Base-by-base conservation (phyloP, 2,888 invertebrate species). In the Anodontia alba region DNA sequence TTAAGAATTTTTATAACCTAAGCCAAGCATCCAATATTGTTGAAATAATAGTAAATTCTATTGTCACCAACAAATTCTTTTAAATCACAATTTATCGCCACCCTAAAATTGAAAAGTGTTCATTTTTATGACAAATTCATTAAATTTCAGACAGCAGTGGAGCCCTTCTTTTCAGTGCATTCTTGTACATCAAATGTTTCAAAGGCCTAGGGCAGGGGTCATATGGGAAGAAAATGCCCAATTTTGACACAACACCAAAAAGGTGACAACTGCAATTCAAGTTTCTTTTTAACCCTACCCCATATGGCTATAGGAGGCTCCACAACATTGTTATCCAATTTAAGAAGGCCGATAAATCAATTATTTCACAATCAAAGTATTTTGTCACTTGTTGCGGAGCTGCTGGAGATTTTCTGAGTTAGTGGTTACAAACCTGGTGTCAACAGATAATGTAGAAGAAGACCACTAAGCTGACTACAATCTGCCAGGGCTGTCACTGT, bases 41-140 rank as follows among this genome's bases (percentile, higher is more conserved):
- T 33, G 12, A 26, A 26, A 62, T 7, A 20, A 17, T 1, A 62
- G 62, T 62, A 62, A 62, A 62, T 62, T 29, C 29, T 1, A 17
- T 20, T 33, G 62, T 62, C 62, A 33, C 62, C 33, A 31, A 33
- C 8, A 20, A 62, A 31, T 23, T 33, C 62, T 62, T 62, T 62
- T 17, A 62, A 62, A 33, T 62, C 62, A 31, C 31, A 62, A 20
- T 62, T 62, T 62, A 62, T 62, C 10, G 62, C 62, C 17, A 33
- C 17, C 20, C 33, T 5, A 62, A 62, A 62, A 3, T 62, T 62
- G 7, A 7, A 62, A 62, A 33, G 33, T 33, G 62, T 15, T 29
- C 62, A 33, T 31, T 33, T 62, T 62, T 62, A 62, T 62, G 62
- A 62, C 62, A 62, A 33, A 33, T 62, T 62, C 62, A 62, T 62